These are phyloP conservation scores for Uromys caudimaculatus DNA, from an alignment of 2,797 vertebrate species.

Conservation along the genomic window DNA sequence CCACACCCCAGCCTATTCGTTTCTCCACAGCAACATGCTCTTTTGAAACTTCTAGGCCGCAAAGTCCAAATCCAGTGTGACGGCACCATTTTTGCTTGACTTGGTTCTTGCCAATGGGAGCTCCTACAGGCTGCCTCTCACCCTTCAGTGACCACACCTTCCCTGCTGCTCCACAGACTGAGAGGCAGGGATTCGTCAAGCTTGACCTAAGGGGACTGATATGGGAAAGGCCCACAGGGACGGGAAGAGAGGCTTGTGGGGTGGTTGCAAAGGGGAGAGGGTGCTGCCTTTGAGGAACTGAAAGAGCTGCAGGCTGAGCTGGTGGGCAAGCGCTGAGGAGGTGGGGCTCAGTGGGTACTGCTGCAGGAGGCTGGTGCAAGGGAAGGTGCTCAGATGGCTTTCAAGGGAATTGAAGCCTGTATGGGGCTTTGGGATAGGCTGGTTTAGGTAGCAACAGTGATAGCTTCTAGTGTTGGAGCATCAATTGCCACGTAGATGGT, in stretches of 20 bases:
- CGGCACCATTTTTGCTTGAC: not conserved
- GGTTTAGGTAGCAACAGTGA: not conserved
- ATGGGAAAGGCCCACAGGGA: not conserved
- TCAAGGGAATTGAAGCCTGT: not conserved
- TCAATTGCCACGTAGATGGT: not conserved
- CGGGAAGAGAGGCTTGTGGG: not conserved
- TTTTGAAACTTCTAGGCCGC: not conserved
- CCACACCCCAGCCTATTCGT: not conserved
- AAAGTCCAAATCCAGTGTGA: not conserved
- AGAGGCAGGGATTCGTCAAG: not conserved
- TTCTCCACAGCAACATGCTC: not conserved
- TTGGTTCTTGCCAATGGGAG: not conserved
- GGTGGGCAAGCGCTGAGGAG: not conserved
- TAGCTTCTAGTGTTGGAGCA: too few species aligned
- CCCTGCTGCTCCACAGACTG: not conserved
- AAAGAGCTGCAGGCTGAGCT: constrained; percentile 11
- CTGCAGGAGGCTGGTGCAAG: not conserved
- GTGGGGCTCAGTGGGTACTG: too few species aligned
- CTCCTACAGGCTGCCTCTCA: not conserved
- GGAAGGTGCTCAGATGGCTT: not conserved
- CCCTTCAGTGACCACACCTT: not conserved
- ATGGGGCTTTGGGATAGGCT: not conserved
- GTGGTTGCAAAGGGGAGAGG: not conserved
- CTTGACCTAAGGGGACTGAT: not conserved
- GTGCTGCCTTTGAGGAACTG: not conserved